Conservation (phyloP, 2,797 vertebrate species). For the Distichodus sexfasciatus region DNA sequence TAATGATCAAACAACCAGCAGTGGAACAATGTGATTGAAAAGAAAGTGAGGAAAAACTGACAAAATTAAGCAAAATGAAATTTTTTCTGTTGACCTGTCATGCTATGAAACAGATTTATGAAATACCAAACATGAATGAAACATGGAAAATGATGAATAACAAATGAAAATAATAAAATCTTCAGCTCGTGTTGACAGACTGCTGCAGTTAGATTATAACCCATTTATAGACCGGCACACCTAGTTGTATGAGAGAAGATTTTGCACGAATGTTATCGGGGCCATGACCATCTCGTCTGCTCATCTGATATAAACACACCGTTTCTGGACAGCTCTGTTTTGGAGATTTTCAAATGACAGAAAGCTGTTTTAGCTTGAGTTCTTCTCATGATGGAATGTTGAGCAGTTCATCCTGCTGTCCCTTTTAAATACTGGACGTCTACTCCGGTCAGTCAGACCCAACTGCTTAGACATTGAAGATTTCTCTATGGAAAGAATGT, state of each 20-base stretch:
- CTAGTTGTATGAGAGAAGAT: background rate
- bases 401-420: background rate
- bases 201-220: too few relatives aligned
- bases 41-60: too few relatives aligned
- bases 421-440: slow-evolving; percentile 20
- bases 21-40: too few relatives aligned
- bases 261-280: background rate
- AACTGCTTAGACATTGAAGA: slow-evolving; percentile 25
- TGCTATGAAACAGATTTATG: too few relatives aligned
- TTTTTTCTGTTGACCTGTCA: too few relatives aligned
- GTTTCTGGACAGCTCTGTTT: slow-evolving; percentile 14
- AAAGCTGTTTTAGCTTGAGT: background rate
- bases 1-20: too few relatives aligned
- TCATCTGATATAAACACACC: slow-evolving; percentile 25
- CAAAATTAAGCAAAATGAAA: too few relatives aligned
- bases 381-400: background rate
- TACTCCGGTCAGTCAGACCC: slow-evolving; percentile 17
- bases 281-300: slow-evolving; percentile 21
- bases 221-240: too few relatives aligned
- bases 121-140: too few relatives aligned
- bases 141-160: too few relatives aligned
- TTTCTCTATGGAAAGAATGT: slow-evolving; percentile 48
- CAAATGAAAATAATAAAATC: too few relatives aligned
- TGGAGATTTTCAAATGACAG: background rate
- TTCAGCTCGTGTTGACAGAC: too few relatives aligned